A percentile compares a stretch with the other conserved stretches of the same genome.
These are phyloP conservation scores for Hypsibius dujardini DNA, from an alignment of 1,140 invertebrate species.

Conservation along the genomic window DNA sequence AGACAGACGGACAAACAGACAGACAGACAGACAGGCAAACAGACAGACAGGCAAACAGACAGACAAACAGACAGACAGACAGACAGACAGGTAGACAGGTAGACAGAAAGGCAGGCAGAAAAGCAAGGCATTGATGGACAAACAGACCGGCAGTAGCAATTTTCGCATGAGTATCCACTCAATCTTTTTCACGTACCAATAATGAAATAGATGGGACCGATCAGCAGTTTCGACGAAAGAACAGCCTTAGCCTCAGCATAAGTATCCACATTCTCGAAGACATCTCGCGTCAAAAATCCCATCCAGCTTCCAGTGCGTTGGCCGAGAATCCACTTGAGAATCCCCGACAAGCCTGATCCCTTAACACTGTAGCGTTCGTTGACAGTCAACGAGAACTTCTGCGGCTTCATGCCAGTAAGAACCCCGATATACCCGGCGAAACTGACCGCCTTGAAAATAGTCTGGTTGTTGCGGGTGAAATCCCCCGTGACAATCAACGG, in stretches of 20 bases:
- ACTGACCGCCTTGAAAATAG: slow-evolving; percentile 38
- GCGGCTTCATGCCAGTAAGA: slow-evolving; percentile 39
- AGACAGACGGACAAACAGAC: too few relatives aligned
- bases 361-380: slow-evolving; percentile 41
- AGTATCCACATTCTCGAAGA: slow-evolving; percentile 35
- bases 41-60: too few relatives aligned
- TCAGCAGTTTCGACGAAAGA: slow-evolving; percentile 33
- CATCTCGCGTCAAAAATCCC: slow-evolving; percentile 38
- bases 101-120: too few relatives aligned
- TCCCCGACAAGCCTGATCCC: slow-evolving; percentile 32
- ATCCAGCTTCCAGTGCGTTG: slow-evolving; percentile 37
- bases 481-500: slow-evolving; percentile 39
- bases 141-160: slow-evolving; percentile 13
- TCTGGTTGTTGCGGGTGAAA: slow-evolving; percentile 34
- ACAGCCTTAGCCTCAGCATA: slow-evolving; percentile 35
- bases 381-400: slow-evolving; percentile 34
- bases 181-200: slow-evolving; percentile 28
- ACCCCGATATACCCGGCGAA: slow-evolving; percentile 43
- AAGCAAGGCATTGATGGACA: too few relatives aligned
- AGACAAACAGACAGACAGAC: too few relatives aligned
- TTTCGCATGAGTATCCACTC: slow-evolving; percentile 28
- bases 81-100: too few relatives aligned
- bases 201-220: slow-evolving; percentile 35
- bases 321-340: slow-evolving; percentile 39
- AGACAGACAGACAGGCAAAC: too few relatives aligned